Evolutionary conservation across 2,113 vertebrate species (phyloP).

Genomic region (Conger conger): DNA sequence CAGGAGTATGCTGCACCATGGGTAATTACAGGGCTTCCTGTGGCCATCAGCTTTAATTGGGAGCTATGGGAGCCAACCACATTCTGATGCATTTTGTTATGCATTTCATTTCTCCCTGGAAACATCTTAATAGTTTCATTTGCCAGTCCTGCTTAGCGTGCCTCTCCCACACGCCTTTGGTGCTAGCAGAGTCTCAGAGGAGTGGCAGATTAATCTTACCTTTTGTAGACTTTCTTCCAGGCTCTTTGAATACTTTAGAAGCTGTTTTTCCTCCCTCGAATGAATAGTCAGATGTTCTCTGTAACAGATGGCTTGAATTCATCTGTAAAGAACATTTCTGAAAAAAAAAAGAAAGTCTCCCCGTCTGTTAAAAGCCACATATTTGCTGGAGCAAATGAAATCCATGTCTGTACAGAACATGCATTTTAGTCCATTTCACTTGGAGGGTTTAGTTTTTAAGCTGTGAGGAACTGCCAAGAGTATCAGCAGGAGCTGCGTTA

Average conservation of each 20-base stretch:
- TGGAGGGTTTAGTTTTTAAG: neutral
- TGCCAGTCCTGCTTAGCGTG: neutral
- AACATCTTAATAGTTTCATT: constrained; percentile 10
- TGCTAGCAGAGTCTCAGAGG: neutral
- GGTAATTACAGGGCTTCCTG: constrained; percentile 62
- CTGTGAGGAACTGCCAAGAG: neutral
- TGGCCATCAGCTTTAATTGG: constrained; percentile 65
- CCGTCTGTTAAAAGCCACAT: neutral
- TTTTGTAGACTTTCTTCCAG: neutral
- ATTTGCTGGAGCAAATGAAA: neutral
- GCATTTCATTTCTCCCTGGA: constrained; percentile 4
- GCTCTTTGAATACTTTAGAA: neutral
- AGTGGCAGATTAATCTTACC: neutral
- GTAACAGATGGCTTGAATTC: neutral
- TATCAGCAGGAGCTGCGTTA: neutral
- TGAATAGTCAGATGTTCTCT: neutral
- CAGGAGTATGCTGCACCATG: constrained; percentile 51
- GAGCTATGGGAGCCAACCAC: constrained; percentile 52
- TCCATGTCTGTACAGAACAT: neutral
- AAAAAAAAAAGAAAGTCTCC: neutral
- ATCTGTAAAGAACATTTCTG: neutral
- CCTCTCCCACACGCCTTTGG: neutral
- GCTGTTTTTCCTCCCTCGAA: neutral
- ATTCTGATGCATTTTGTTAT: constrained; percentile 43
- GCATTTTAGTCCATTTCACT: neutral